A percentile compares a stretch with the other conserved stretches of the same genome.
Evolutionary conservation across 2,888 invertebrate genomes (phyloP).

Genomic region (Spisula subtruncata): DNA sequence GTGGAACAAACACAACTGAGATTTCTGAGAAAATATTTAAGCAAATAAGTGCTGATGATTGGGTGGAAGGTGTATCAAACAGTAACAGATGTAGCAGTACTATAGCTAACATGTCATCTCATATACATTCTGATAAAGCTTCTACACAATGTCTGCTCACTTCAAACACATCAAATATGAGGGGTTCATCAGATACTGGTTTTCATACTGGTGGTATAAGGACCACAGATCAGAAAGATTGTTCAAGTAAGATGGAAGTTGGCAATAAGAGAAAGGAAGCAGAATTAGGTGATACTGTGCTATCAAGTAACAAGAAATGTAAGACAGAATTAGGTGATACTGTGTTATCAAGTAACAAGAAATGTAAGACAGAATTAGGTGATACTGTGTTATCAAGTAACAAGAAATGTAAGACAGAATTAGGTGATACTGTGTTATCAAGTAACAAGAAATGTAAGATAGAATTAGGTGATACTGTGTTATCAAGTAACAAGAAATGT

Average conservation of each 20-base stretch:
- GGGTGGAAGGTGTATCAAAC: neutral
- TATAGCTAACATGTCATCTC: neutral
- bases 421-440: too few species aligned
- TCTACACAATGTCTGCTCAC: neutral
- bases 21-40: neutral
- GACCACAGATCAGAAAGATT: neutral
- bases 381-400: too few species aligned
- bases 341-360: too few species aligned
- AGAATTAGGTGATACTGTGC: neutral
- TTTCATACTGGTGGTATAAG: neutral
- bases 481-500: too few species aligned
- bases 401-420: too few species aligned
- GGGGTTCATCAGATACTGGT: neutral
- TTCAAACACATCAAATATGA: neutral
- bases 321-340: too few species aligned
- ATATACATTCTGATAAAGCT: neutral
- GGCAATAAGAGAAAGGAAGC: constrained; percentile 9
- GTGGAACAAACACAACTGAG: neutral
- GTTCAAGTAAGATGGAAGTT: neutral
- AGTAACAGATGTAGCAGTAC: neutral
- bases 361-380: too few species aligned
- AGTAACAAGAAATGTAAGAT: too few species aligned
- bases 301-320: neutral
- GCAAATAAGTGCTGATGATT: neutral
- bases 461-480: too few species aligned